Percentiles rank a stretch among this genome's conserved stretches.
These are phyloP conservation scores for Lagocephalus sceleratus DNA, from an alignment of 2,797 vertebrate species.

Conservation along the genomic window DNA sequence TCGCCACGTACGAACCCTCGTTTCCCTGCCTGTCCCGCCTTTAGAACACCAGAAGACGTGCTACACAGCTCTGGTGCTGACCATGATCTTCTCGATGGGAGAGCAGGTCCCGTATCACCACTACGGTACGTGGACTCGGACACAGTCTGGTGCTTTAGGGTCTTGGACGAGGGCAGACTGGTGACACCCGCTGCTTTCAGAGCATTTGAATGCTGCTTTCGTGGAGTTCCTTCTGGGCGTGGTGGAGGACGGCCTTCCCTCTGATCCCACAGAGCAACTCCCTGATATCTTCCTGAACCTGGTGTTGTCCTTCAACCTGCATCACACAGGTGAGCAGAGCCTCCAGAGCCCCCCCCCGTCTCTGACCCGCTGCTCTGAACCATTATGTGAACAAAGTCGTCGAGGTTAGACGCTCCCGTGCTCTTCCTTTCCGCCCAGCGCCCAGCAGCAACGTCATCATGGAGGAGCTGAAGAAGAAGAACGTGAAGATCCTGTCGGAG, in stretches of 20 bases:
- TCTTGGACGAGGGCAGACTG: neutral
- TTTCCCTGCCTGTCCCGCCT: slow-evolving; percentile 19
- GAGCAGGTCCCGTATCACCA: slow-evolving; percentile 96
- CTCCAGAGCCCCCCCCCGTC: too few relatives aligned
- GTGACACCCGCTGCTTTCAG: slow-evolving; percentile 66
- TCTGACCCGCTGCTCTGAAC: too few relatives aligned
- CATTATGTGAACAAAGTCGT: neutral
- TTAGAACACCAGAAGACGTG: slow-evolving; percentile 98
- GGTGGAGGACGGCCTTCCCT: slow-evolving; percentile 90
- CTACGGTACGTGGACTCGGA: slow-evolving; percentile 79
- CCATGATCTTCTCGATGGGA: slow-evolving; percentile 97
- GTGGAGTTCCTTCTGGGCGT: slow-evolving; percentile 89
- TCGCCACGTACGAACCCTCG: too few relatives aligned
- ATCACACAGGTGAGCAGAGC: slow-evolving; percentile 83
- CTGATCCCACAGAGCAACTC: slow-evolving; percentile 90
- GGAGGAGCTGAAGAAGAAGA: slow-evolving; percentile 88
- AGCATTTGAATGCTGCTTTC: slow-evolving; percentile 92
- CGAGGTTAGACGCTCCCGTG: too few relatives aligned
- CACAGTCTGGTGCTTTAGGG: too few relatives aligned
- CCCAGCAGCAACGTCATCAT: slow-evolving; percentile 91
- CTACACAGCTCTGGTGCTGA: slow-evolving; percentile 91
- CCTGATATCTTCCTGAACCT: slow-evolving; percentile 92
- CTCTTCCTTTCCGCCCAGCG: slow-evolving; percentile 62
- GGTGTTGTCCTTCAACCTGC: slow-evolving; percentile 92
- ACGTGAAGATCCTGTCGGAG: slow-evolving; percentile 91